Base-by-base conservation (phyloP, 2,888 invertebrate genomes). In the Hartigia nigra region DNA sequence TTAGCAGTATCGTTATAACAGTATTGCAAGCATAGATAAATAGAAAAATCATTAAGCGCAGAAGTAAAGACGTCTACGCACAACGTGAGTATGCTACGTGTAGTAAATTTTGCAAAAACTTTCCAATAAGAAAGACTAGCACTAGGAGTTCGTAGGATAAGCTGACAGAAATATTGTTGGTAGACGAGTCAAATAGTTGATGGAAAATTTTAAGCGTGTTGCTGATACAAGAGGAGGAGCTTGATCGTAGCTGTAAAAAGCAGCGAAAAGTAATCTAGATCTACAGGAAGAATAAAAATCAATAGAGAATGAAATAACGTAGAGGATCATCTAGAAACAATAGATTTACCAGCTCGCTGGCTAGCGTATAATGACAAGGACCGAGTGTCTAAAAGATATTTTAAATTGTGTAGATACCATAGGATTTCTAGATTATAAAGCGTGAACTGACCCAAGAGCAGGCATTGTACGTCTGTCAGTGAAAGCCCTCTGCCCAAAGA, bases 401-500 rank as follows among this genome's bases (percentile, higher is more conserved):
- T 9, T 55, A 55, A 55, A 9, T 2, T 55, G 23, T 55, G 55
- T 55, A 55, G 55, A 55, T 23, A 55, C 4, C 23, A 23, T 55
- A 55, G 23, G 23, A 55, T 55, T 55, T 1, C 55, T 55, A 55
- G 23, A 23, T 23, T 55, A 23, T 9, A 55, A 9, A 55, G 37
- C 78, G 84, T 79, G 80, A 82, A 90, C 92, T 92, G 92, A 94
- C 93, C 93, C 92, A 92, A 93, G 90, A 85, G 92, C 94, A 86
- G 94, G 93, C 92, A 95, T 94, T 79, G 93, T 93, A 88, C 94
- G 94, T 92, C 97, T 95, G 89, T 96, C 93, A 76, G 96, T 94
- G 91, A 96, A 96, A 84, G 95, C 94, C 90, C 97, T 94, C 92
- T 96, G 97, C 84, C 96, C 96, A 91, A 96, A 96, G 83, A 97